Conservation (phyloP, 2,888 invertebrate species). For the Byasa hedistus region DNA sequence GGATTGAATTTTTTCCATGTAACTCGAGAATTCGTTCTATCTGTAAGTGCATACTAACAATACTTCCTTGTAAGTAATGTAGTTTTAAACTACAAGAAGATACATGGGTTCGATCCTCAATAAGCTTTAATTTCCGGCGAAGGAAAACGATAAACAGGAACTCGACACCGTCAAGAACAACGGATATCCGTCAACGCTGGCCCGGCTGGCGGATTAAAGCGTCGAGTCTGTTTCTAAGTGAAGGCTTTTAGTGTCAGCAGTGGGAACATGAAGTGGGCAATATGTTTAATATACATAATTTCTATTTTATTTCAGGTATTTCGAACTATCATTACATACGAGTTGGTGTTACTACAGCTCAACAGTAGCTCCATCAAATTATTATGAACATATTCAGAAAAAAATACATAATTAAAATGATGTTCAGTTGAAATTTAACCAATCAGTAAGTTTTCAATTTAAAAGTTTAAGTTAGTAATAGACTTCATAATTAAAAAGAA, state of each 20-base stretch:
- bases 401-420: too few species aligned
- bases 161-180: background rate
- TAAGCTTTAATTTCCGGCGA: background rate
- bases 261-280: too few species aligned
- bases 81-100: too few species aligned
- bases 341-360: conserved; percentile 59
- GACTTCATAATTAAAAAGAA: too few species aligned
- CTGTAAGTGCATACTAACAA: conserved; percentile 58
- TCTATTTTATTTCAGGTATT: conserved; percentile 50
- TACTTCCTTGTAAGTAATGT: background rate
- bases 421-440: too few species aligned
- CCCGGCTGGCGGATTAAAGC: background rate
- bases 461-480: too few species aligned
- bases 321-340: conserved; percentile 60
- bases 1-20: conserved; percentile 81
- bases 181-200: background rate
- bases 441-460: too few species aligned
- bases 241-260: background rate
- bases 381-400: background rate
- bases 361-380: conserved; percentile 25
- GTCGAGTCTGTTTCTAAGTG: background rate
- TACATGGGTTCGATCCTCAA: background rate
- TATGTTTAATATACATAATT: too few species aligned
- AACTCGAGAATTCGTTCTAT: conserved; percentile 76
- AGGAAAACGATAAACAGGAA: background rate